Conservation (phyloP, 2,797 vertebrate genomes). For the Zenarchopterus dispar region DNA sequence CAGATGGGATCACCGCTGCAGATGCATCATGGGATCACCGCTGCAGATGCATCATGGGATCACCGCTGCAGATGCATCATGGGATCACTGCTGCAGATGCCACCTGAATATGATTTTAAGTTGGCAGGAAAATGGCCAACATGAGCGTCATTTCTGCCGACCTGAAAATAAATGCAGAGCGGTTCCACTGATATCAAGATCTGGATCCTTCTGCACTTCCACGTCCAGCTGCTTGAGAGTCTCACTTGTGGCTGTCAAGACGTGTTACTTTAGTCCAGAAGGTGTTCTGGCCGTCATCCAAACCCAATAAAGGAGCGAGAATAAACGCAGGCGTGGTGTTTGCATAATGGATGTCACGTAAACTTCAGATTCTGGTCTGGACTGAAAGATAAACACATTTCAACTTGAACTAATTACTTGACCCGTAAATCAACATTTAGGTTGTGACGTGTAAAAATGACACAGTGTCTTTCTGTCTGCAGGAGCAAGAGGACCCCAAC, state of each 20-base stretch:
- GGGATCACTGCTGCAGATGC: too few species aligned
- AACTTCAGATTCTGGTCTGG: slow-evolving; percentile 3
- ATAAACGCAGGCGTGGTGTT: background rate
- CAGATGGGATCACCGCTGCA: too few species aligned
- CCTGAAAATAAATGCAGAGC: background rate
- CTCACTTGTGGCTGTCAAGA: slow-evolving; percentile 1
- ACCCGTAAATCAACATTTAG: background rate
- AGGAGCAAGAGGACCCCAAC: slow-evolving; percentile 99
- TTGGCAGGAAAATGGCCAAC: too few species aligned
- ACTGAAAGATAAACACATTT: background rate
- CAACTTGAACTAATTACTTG: background rate
- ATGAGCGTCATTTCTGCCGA: background rate
- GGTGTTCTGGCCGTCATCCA: background rate
- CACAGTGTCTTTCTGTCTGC: slow-evolving; percentile 56
- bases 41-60: too few species aligned
- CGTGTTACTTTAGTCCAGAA: background rate
- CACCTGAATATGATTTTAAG: too few species aligned
- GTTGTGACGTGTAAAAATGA: background rate
- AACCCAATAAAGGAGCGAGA: background rate
- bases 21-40: too few species aligned
- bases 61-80: too few species aligned
- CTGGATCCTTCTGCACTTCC: background rate
- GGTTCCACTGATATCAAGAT: background rate
- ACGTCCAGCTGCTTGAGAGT: slow-evolving; percentile 1
- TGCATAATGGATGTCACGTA: background rate